Evolutionary conservation across 2,797 vertebrate genomes (phyloP), one percentile per base, ranked within the genome.

Genomic region (Myripristis murdjan): DNA sequence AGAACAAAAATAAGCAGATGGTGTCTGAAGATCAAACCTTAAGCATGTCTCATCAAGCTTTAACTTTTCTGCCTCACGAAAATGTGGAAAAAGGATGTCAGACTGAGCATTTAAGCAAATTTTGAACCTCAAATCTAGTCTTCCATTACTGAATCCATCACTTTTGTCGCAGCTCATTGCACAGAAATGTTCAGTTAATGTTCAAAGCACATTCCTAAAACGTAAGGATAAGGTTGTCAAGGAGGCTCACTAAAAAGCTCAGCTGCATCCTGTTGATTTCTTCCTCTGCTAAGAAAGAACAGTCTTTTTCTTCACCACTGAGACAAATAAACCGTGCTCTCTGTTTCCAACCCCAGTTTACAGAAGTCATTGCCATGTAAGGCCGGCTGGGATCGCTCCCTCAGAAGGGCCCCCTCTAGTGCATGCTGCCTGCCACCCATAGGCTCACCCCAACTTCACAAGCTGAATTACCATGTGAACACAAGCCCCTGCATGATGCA

Each of bases 401-500:
- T 81, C 73, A 64, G 44, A 73, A 82, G 73, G 77, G 77, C 87
- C 81, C 79, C 83, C 83, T 81, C 86, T 85, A 75, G 79, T 66
- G 84, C 67, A 72, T 20, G 11, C 12, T 61, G 52, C 63, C 70
- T 70, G 28, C 31, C 62, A 26, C 77, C 46, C 51, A 37, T 33
- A 58, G 46, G 1, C 33, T 60, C 24, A 11, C 33, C 20, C 68
- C 10, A 18, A 44, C 46, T 43, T 69, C 51, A 43, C 73, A 69
- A 53, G 48, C 79, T 28, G 55, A 44, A 64, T 64, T 54, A 9
- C 47, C 70, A n/a, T 69, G 77, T 86, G 85, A 85, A 88, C 81
- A 87, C 73, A 69, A 69, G 48, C 24, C 60, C 3, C 52, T 26
- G 37, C 51, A n/a, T 20, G 39, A 46, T 41, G 24, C 26, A n/a